Evolutionary conservation across 2,888 invertebrate species (phyloP), one percentile per base, ranked within the genome.

Genomic region (Rugalucina vietnamica): DNA sequence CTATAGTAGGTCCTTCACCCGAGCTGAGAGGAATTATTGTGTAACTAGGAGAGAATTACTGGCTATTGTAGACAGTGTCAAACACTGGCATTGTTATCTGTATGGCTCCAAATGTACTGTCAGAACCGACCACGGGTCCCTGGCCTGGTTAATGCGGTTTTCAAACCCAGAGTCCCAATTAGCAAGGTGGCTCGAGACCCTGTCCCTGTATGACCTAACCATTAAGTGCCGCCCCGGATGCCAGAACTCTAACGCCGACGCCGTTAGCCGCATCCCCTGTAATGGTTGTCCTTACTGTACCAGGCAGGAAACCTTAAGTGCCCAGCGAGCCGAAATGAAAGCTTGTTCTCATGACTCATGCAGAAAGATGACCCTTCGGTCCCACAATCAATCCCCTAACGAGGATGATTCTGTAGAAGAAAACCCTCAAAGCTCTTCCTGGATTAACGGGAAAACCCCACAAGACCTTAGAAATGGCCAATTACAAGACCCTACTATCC

Each of bases 31-130:
- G 32, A 75, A 77, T n/a, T 87, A 87, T 39, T 84, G 82, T 71
- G 79, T 81, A 4, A 74, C 81, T n/a, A 1, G 83, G 29, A 60
- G 73, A 49, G 88, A 88, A 70, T 57, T 88, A n/a, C 70, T 85
- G n/a, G 85, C 83, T 14, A 60, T 88, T 4, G 79, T 88, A 10
- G 24, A 60, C 39, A 65, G 75, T 29, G 71, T 79, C 2, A 75
- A 76, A 73, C 76, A 88, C 37, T 87, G 85, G 65, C 82, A 83
- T n/a, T 76, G 60, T 29, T 85, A 87, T 79, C 39, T 88, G 10
- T 88, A 84, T 73, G 87, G 84, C 8, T 27, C 34, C 21, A 29
- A 74, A 24, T 76, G 79, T 32, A 29, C 49, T 3, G 57, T 84
- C n/a, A 24, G 79, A 18, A 79, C 80, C 3, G 87, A 89, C 60